A percentile compares a stretch with the other conserved stretches of the same genome.
phyloP scores from a whole-genome alignment of 2,797 vertebrate species.

The Pseudochromis fuscus region DNA sequence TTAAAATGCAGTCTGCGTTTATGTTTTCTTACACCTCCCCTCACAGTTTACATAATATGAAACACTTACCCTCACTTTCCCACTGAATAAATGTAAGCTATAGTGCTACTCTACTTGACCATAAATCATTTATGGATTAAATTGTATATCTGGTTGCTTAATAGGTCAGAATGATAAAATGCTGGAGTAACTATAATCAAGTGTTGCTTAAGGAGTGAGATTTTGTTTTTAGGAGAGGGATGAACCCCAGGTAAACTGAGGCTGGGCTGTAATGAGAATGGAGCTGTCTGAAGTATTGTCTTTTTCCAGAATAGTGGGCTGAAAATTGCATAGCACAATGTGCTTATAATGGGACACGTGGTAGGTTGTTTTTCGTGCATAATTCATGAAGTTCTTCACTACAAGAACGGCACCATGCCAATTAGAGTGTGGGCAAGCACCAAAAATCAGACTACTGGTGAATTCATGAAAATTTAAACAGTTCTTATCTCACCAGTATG shows the following conservation, averaged over 20 bases:
- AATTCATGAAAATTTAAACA: slow-evolving; percentile 85
- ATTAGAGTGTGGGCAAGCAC: slow-evolving; percentile 80
- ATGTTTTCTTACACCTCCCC: slow-evolving; percentile 38
- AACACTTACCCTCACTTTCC: slow-evolving; percentile 60
- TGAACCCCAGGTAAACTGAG: slow-evolving; percentile 45
- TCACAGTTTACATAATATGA: slow-evolving; percentile 53
- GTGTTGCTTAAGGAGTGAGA: slow-evolving; percentile 30
- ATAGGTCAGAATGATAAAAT: slow-evolving; percentile 59
- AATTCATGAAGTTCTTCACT: slow-evolving; percentile 82
- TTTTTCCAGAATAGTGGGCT: slow-evolving; percentile 69
- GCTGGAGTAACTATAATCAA: slow-evolving; percentile 31
- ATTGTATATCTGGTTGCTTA: slow-evolving; percentile 61
- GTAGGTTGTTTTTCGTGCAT: slow-evolving; percentile 83
- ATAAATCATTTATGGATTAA: slow-evolving; percentile 68
- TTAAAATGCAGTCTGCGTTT: slow-evolving; percentile 18
- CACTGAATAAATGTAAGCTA: slow-evolving; percentile 45
- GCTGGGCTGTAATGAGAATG: slow-evolving; percentile 71
- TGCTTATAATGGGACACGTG: slow-evolving; percentile 81
- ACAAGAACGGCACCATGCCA: slow-evolving; percentile 81
- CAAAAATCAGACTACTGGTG: slow-evolving; percentile 76
- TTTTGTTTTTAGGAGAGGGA: slow-evolving; percentile 37
- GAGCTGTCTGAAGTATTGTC: slow-evolving; percentile 76
- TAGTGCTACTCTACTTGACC: slow-evolving; percentile 31
- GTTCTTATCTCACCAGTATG: slow-evolving; percentile 62
- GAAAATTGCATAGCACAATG: slow-evolving; percentile 75